These are phyloP conservation scores for Cremastinae sp. DNA, from an alignment of 2,888 invertebrate genomes.

Conservation along the genomic window DNA sequence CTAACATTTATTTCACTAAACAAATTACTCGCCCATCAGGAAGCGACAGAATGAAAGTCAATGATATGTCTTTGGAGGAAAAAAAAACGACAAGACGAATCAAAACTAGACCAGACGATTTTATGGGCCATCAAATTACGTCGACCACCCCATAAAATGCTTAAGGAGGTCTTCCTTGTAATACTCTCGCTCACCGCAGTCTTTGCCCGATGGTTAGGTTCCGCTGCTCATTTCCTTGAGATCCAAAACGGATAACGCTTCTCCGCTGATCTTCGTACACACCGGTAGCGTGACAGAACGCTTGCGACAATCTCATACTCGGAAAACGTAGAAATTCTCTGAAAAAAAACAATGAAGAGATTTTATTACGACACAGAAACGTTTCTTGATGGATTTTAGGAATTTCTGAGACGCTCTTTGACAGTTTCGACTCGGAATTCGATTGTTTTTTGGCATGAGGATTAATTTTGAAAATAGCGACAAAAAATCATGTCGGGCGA, in stretches of 20 bases:
- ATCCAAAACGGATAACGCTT: conserved; percentile 18
- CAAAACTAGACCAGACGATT: conserved; percentile 79
- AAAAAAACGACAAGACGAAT: conserved; percentile 54
- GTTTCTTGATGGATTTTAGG: no score
- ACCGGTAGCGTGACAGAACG: neutral
- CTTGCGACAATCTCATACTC: no score
- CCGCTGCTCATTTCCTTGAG: conserved; percentile 15
- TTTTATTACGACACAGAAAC: no score
- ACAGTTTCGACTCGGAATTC: no score
- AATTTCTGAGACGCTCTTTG: no score
- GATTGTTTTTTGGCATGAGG: no score
- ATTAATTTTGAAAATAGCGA: conserved; percentile 39
- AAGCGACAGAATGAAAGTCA: conserved; percentile 23
- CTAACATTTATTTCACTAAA: no score
- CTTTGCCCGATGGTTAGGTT: conserved; percentile 72
- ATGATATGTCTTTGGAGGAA: conserved; percentile 42
- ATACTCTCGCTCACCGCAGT: conserved; percentile 68
- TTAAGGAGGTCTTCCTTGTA: conserved; percentile 78
- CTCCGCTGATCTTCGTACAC: neutral
- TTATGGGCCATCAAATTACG: conserved; percentile 80
- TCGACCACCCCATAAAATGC: conserved; percentile 80
- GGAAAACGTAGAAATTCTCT: no score
- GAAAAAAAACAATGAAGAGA: no score
- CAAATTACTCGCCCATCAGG: conserved; percentile 12
- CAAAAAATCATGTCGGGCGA: conserved; percentile 21